Conservation (phyloP, 1,140 invertebrate species). For the Lepidurus packardi region DNA sequence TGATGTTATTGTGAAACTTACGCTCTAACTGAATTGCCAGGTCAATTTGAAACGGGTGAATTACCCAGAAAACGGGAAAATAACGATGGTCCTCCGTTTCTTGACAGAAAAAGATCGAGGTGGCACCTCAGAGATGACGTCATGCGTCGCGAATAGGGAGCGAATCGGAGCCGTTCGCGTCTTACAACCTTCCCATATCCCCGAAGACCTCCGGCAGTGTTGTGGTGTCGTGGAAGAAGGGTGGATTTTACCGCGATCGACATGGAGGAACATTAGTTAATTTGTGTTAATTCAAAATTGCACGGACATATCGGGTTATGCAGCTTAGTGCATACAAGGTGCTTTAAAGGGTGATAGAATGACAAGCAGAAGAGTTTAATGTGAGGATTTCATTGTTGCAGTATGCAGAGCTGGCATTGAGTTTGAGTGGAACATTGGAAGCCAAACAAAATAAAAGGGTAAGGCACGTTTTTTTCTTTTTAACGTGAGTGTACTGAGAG, state of each 20-base stretch:
- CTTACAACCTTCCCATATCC: no score
- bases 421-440: no score
- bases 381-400: no score
- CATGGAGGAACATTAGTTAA: not conserved
- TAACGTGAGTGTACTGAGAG: no score
- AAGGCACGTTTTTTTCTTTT: no score
- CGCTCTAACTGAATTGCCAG: not conserved
- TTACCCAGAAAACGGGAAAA: slow-evolving; percentile 11
- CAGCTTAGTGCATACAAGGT: no score
- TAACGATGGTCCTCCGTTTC: not conserved
- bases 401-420: no score
- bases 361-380: no score
- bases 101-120: slow-evolving; percentile 15
- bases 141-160: not conserved
- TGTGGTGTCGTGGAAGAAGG: slow-evolving; percentile 20
- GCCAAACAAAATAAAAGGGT: no score
- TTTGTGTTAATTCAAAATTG: not conserved
- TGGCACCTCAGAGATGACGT: not conserved
- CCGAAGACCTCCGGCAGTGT: slow-evolving; percentile 6
- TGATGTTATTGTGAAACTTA: not conserved
- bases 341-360: no score
- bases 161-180: no score
- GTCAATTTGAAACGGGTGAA: not conserved
- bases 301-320: not conserved
- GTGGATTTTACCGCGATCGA: not conserved